phyloP scores from a whole-genome alignment of 2,113 vertebrate genomes.

The Sclerurus mexicanus region DNA sequence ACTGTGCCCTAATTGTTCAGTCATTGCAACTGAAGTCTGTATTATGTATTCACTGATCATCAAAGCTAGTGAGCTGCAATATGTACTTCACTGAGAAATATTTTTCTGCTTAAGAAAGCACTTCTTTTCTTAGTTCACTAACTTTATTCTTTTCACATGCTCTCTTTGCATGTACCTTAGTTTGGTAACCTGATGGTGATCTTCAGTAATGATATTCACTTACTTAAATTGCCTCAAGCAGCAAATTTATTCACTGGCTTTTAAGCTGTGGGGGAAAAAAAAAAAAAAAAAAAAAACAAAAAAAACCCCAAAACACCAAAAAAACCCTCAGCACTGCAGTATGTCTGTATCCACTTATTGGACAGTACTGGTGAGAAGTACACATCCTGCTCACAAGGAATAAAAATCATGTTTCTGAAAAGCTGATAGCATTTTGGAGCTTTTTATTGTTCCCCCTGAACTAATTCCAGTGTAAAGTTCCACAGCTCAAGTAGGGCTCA shows the following conservation, averaged over 20 bases:
- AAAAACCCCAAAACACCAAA: too few relatives aligned
- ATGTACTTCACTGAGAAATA: neutral
- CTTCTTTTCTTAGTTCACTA: neutral
- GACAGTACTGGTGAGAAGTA: neutral
- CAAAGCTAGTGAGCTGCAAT: neutral
- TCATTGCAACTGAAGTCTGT: neutral
- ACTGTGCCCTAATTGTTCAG: neutral
- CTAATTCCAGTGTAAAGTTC: neutral
- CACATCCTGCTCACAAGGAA: neutral
- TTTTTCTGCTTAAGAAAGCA: neutral
- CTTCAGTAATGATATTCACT: neutral
- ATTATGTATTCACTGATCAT: neutral
- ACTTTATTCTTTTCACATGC: neutral
- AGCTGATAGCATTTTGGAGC: neutral
- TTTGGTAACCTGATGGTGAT: neutral
- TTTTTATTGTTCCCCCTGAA: neutral
- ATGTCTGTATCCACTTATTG: neutral
- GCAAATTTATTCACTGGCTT: neutral
- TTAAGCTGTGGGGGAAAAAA: neutral
- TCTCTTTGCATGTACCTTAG: neutral
- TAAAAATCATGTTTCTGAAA: neutral
- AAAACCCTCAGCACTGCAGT: neutral
- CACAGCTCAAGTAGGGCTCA: neutral
- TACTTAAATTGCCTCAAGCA: slow-evolving; percentile 2
- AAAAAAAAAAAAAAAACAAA: neutral